Conservation (phyloP, 2,797 vertebrate species). For the Limosa lapponica region DNA sequence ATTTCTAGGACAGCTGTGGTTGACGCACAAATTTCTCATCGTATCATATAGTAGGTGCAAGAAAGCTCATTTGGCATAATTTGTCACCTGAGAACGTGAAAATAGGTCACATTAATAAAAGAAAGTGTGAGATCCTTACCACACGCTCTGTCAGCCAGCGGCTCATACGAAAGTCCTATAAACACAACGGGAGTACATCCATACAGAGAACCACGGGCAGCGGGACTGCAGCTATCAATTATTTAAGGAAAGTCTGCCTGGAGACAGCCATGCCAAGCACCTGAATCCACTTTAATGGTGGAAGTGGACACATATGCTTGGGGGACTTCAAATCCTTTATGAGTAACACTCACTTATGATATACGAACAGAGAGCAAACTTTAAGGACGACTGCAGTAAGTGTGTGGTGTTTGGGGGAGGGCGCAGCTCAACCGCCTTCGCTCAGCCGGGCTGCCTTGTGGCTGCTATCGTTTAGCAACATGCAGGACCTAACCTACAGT, state of each 20-base stretch:
- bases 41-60: constrained; percentile 41
- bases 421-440: not conserved
- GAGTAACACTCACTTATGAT: constrained; percentile 80
- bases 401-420: not conserved
- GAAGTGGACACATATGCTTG: constrained; percentile 78
- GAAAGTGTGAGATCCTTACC: constrained; percentile 31
- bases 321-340: constrained; percentile 79
- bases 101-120: constrained; percentile 68
- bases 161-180: constrained; percentile 21
- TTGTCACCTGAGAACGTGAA: constrained; percentile 69
- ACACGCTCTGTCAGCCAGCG: not conserved
- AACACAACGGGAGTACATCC: constrained; percentile 61
- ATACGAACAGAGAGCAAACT: constrained; percentile 78
- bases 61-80: constrained; percentile 63
- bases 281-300: constrained; percentile 86
- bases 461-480: not conserved
- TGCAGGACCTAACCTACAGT: not conserved
- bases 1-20: constrained; percentile 38
- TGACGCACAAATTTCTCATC: constrained; percentile 47
- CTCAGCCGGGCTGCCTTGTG: not conserved
- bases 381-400: constrained; percentile 27
- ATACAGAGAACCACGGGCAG: constrained; percentile 66
- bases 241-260: constrained; percentile 74
- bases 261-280: constrained; percentile 79
- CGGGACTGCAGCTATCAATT: constrained; percentile 76